A percentile compares a stretch with the other conserved stretches of the same genome.
Conservation (phyloP, 1,140 invertebrate genomes). For the Drosophila orena region DNA sequence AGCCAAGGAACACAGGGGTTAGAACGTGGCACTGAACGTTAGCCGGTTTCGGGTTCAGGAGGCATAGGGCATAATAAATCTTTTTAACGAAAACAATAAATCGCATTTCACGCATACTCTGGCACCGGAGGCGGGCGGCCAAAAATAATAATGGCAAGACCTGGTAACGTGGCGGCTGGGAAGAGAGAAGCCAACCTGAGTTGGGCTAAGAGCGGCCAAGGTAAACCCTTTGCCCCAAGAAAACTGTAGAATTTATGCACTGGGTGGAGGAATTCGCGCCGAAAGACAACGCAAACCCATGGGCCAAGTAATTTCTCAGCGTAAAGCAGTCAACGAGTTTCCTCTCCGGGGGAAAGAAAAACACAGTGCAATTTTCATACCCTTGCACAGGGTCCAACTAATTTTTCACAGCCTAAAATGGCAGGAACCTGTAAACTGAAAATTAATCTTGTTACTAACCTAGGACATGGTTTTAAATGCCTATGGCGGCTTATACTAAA, state of each 20-base stretch:
- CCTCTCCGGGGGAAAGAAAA: constrained; percentile 42
- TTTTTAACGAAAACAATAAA: constrained; percentile 82
- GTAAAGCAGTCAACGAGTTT: constrained; percentile 59
- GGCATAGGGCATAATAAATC: constrained; percentile 70
- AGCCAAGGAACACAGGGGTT: constrained; percentile 38
- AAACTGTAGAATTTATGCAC: constrained; percentile 58
- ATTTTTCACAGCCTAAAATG: too few relatives aligned
- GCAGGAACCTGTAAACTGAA: too few relatives aligned
- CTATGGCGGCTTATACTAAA: too few relatives aligned
- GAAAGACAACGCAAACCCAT: constrained; percentile 34
- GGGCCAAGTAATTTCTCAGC: constrained; percentile 71
- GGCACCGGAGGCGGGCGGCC: constrained; percentile 22
- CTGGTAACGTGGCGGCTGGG: constrained; percentile 34
- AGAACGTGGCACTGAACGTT: constrained; percentile 10
- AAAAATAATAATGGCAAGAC: constrained; percentile 43
- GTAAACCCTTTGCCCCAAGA: constrained; percentile 47
- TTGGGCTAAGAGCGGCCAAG: constrained; percentile 9
- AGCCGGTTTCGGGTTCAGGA: constrained; percentile 27
- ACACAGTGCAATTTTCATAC: constrained; percentile 59
- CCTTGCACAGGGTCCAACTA: not conserved
- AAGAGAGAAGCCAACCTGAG: constrained; percentile 14
- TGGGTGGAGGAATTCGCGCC: constrained; percentile 20
- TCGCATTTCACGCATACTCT: constrained; percentile 80
- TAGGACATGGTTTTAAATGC: too few relatives aligned
- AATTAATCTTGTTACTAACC: too few relatives aligned